These are phyloP conservation scores for Halcyon malimbica DNA, from an alignment of 2,113 vertebrate genomes.

Conservation along the genomic window DNA sequence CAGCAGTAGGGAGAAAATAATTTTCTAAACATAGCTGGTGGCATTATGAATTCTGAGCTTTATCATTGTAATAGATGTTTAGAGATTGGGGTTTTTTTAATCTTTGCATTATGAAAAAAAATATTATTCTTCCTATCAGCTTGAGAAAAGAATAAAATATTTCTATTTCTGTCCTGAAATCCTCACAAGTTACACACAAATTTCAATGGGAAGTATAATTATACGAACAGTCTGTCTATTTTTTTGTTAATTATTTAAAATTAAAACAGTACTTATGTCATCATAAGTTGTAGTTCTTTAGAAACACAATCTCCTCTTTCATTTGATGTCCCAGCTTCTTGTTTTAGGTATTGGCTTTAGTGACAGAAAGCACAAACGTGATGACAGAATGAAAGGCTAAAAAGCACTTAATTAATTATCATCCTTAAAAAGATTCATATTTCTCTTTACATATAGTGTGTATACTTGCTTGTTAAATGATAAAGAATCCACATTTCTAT, in stretches of 20 bases:
- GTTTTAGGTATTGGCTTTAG: not conserved
- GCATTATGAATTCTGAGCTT: not conserved
- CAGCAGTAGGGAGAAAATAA: not conserved
- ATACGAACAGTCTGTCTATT: not conserved
- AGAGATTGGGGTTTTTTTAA: not conserved
- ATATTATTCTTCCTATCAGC: not conserved
- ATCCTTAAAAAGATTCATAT: not conserved
- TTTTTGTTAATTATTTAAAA: not conserved
- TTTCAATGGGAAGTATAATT: not conserved
- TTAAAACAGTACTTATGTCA: not conserved
- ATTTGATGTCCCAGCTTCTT: not conserved
- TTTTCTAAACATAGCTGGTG: not conserved
- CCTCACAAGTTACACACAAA: not conserved
- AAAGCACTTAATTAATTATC: not conserved
- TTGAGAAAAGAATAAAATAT: not conserved
- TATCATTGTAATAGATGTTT: not conserved
- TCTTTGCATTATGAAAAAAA: not conserved
- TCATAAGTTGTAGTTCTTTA: not conserved
- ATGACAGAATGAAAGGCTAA: not conserved
- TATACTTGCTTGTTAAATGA: not conserved
- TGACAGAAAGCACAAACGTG: not conserved
- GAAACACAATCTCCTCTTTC: not conserved
- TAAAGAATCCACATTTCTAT: not conserved
- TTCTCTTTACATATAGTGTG: not conserved
- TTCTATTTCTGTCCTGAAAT: not conserved